Conservation (phyloP, 2,888 invertebrate genomes). For the Cerastoderma edule region DNA sequence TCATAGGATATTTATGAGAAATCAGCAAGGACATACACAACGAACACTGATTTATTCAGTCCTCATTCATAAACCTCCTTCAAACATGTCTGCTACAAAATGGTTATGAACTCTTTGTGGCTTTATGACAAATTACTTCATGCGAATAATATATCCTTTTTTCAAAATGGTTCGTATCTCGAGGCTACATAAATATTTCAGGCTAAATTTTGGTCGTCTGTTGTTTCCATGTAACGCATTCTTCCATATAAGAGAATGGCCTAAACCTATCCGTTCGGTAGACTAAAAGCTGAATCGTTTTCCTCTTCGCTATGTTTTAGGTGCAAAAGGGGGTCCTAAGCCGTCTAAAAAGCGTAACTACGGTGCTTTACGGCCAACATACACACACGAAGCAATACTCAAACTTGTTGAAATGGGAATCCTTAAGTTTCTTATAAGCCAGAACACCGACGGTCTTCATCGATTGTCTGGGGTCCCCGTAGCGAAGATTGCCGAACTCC, state of each 20-base stretch:
- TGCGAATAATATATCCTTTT: background rate
- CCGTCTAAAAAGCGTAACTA: constrained; percentile 14
- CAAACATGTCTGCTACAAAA: too few relatives aligned
- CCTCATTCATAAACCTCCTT: too few relatives aligned
- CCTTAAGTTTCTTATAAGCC: constrained; percentile 77
- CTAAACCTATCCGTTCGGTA: background rate
- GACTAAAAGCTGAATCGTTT: background rate
- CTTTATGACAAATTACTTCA: too few relatives aligned
- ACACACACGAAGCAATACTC: constrained; percentile 77
- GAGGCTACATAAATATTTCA: too few relatives aligned
- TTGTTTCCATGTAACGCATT: too few relatives aligned
- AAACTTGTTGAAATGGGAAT: constrained; percentile 72
- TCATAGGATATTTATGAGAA: too few relatives aligned
- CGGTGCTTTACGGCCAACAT: constrained; percentile 69
- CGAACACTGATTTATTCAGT: too few relatives aligned
- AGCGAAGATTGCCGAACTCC: constrained; percentile 75
- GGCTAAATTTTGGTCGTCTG: too few relatives aligned
- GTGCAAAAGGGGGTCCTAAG: constrained; percentile 39
- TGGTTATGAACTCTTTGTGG: too few relatives aligned
- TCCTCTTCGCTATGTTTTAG: constrained; percentile 12
- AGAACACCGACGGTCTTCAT: constrained; percentile 79
- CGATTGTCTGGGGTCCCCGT: constrained; percentile 73
- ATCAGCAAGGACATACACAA: too few relatives aligned
- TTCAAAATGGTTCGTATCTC: background rate
- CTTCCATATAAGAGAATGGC: too few relatives aligned